A percentile compares a stretch with the other conserved stretches of the same genome.
Evolutionary conservation across 2,888 invertebrate genomes (phyloP).

Genomic region (Dugesia japonica): DNA sequence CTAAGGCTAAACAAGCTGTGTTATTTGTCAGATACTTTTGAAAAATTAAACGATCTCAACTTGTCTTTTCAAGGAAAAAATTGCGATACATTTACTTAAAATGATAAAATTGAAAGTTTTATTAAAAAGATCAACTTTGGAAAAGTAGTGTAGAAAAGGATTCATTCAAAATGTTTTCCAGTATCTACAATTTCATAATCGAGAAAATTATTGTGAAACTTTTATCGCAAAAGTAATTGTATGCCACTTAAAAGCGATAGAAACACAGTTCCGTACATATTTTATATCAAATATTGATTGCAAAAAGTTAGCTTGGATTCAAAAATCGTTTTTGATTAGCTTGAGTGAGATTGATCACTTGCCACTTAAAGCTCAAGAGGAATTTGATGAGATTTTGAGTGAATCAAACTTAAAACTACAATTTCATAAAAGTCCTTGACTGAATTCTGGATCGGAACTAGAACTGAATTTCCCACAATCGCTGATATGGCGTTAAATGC

Average conservation of each 20-base stretch:
- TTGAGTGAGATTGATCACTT: constrained; percentile 10
- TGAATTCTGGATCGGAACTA: too few species aligned
- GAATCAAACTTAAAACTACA: constrained; percentile 6
- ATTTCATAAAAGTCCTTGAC: not conserved
- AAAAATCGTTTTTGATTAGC: not conserved
- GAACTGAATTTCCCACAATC: constrained; percentile 16
- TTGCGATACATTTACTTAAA: not conserved
- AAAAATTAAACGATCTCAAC: constrained; percentile 9
- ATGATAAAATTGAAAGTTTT: constrained; percentile 16
- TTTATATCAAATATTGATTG: constrained; percentile 10
- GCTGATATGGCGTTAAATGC: constrained; percentile 11
- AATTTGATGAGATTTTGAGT: not conserved
- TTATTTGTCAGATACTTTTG: constrained; percentile 22
- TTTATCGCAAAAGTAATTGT: constrained; percentile 6
- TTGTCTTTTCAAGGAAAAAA: constrained; percentile 13
- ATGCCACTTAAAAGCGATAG: not conserved
- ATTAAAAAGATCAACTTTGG: constrained; percentile 23
- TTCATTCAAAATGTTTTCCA: not conserved
- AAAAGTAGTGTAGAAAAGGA: not conserved
- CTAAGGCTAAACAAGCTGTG: not conserved
- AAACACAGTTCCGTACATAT: not conserved
- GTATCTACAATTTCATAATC: not conserved
- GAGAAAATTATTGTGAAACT: constrained; percentile 20
- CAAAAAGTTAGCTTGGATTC: constrained; percentile 13
- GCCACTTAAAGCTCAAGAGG: not conserved